These are phyloP conservation scores for Marmota flaviventris DNA, from an alignment of 2,113 vertebrate species.

Conservation along the genomic window DNA sequence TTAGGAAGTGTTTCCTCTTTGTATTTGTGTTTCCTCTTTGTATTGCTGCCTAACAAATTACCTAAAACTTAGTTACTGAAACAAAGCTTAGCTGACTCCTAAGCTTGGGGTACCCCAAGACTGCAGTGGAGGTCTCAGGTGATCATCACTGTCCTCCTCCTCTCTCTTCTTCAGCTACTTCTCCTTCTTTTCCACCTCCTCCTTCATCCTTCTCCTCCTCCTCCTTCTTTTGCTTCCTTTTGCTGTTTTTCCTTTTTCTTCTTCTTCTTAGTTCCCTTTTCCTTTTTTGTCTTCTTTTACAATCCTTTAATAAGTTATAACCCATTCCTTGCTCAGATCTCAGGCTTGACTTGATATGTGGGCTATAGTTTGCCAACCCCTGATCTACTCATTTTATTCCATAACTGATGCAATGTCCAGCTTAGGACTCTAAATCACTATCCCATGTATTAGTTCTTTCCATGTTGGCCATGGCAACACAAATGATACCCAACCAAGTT, in stretches of 20 bases:
- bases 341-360: neutral
- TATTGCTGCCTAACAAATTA: neutral
- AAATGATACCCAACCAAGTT: neutral
- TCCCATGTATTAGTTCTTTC: neutral
- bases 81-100: neutral
- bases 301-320: neutral
- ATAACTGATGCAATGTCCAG: neutral
- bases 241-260: neutral
- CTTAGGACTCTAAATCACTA: neutral
- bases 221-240: neutral
- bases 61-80: neutral
- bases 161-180: too few species aligned
- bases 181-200: neutral
- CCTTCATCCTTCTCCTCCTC: neutral
- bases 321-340: neutral
- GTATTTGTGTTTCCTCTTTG: neutral
- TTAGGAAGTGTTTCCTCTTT: neutral
- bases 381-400: neutral
- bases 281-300: neutral
- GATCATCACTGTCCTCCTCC: neutral
- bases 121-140: neutral
- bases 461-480: neutral
- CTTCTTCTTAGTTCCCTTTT: neutral
- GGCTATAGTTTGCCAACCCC: neutral
- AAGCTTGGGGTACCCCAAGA: fast-evolving